Percentiles rank a stretch among this genome's conserved stretches.
These are phyloP conservation scores for Idaea biselata DNA, from an alignment of 2,888 invertebrate genomes.

Conservation along the genomic window DNA sequence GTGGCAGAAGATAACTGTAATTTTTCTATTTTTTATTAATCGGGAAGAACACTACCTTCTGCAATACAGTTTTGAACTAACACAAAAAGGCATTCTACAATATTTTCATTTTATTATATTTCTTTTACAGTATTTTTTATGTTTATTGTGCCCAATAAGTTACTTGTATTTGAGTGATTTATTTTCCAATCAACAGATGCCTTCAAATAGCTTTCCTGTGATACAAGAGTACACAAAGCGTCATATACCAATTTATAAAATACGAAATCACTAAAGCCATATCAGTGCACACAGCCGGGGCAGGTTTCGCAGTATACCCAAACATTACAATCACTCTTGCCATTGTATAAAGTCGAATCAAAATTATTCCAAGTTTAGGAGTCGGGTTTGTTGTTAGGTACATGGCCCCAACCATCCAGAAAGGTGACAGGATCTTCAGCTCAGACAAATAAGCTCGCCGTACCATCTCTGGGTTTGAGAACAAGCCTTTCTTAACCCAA, in stretches of 20 bases:
- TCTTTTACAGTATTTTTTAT: too few relatives aligned
- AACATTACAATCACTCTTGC: slow-evolving; percentile 41
- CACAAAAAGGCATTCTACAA: too few relatives aligned
- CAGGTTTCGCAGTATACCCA: slow-evolving; percentile 43
- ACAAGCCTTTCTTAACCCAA: slow-evolving; percentile 49
- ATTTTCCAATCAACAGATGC: neutral
- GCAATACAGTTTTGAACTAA: too few relatives aligned
- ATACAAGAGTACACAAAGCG: slow-evolving; percentile 40
- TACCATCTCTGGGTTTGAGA: slow-evolving; percentile 40
- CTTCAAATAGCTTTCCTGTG: slow-evolving; percentile 38
- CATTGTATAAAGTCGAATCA: slow-evolving; percentile 45
- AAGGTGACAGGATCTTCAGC: slow-evolving; percentile 54
- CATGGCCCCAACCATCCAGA: slow-evolving; percentile 53
- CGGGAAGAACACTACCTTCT: too few relatives aligned
- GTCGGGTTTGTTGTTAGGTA: slow-evolving; percentile 47
- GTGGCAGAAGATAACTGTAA: too few relatives aligned
- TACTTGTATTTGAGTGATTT: too few relatives aligned
- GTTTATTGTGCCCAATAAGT: too few relatives aligned
- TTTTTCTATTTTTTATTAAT: too few relatives aligned
- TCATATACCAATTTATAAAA: slow-evolving; percentile 53
- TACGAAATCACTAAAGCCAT: slow-evolving; percentile 48
- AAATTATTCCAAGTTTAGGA: slow-evolving; percentile 30
- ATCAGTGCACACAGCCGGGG: slow-evolving; percentile 42
- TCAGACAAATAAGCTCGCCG: slow-evolving; percentile 54
- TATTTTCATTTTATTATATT: too few relatives aligned